phyloP scores from a whole-genome alignment of 2,797 vertebrate genomes.

The Danio aesculapii region DNA sequence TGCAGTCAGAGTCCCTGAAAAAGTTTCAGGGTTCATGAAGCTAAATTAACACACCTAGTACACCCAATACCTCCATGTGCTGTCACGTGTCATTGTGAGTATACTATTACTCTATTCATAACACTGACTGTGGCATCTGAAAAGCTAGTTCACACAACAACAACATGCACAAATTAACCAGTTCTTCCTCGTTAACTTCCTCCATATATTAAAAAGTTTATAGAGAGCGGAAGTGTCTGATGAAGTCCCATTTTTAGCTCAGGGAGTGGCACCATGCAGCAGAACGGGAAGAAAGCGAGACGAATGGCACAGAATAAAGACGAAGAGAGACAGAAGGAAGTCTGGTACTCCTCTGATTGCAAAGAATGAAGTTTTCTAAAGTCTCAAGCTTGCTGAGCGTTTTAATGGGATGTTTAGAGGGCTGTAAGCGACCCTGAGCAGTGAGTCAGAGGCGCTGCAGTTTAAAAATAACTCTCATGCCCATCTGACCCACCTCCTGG shows the following conservation, averaged over 20 bases:
- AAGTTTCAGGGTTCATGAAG: slow-evolving; percentile 27
- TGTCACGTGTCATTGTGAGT: neutral
- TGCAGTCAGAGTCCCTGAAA: slow-evolving; percentile 14
- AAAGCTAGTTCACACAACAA: slow-evolving; percentile 16
- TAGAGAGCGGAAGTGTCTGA: neutral
- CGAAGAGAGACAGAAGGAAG: slow-evolving; percentile 23
- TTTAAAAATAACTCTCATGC: slow-evolving; percentile 73
- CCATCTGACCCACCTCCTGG: slow-evolving; percentile 46
- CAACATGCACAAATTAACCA: neutral
- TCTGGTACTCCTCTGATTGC: slow-evolving; percentile 31
- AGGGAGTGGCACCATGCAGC: slow-evolving; percentile 33
- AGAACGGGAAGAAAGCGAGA: slow-evolving; percentile 35
- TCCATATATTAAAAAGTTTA: neutral
- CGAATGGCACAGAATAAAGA: slow-evolving; percentile 23
- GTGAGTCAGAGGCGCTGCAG: slow-evolving; percentile 65
- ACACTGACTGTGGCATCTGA: slow-evolving; percentile 40
- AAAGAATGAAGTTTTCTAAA: slow-evolving; percentile 20
- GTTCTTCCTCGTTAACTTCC: neutral
- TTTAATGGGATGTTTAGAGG: slow-evolving; percentile 26
- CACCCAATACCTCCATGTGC: slow-evolving; percentile 28
- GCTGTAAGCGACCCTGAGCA: slow-evolving; percentile 33
- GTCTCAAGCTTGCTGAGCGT: slow-evolving; percentile 34
- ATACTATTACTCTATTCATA: slow-evolving; percentile 48
- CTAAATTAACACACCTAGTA: slow-evolving; percentile 36
- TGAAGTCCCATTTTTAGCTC: slow-evolving; percentile 12